phyloP scores from a whole-genome alignment of 2,888 invertebrate genomes.

The Marronus borbonicus region DNA sequence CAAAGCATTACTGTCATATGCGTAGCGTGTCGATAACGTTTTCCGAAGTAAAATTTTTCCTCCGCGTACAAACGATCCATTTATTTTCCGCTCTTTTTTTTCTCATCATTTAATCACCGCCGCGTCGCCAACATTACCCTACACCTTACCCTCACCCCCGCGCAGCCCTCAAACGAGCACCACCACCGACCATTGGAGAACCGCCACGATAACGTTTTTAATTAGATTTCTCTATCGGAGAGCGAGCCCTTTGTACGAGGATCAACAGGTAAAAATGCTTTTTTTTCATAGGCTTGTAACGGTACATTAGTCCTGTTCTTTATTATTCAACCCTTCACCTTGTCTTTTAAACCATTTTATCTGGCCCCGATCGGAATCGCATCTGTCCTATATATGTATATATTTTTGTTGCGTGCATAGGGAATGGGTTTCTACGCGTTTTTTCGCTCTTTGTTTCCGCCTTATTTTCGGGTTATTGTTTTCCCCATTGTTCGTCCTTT shows the following conservation, averaged over 20 bases:
- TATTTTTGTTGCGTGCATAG: neutral
- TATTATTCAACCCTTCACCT: slow-evolving; percentile 50
- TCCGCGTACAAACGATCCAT: slow-evolving; percentile 20
- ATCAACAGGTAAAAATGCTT: slow-evolving; percentile 47
- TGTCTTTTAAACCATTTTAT: slow-evolving; percentile 44
- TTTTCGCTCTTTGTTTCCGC: slow-evolving; percentile 12
- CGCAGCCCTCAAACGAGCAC: no score
- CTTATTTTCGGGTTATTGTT: slow-evolving; percentile 4
- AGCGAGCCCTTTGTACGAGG: slow-evolving; percentile 46
- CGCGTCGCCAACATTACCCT: slow-evolving; percentile 7
- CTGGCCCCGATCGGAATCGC: slow-evolving; percentile 42
- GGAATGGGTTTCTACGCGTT: slow-evolving; percentile 12
- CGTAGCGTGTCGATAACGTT: slow-evolving; percentile 7
- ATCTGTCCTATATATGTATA: slow-evolving; percentile 29
- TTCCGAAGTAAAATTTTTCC: slow-evolving; percentile 7
- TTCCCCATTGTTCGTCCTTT: slow-evolving; percentile 9
- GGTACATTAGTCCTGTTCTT: slow-evolving; percentile 48
- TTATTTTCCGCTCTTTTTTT: slow-evolving; percentile 31
- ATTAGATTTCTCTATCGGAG: slow-evolving; percentile 48
- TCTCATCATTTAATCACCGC: slow-evolving; percentile 27
- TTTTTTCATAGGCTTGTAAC: slow-evolving; percentile 38
- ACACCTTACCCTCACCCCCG: neutral
- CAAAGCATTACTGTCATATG: no score
- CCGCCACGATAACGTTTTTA: slow-evolving; percentile 44
- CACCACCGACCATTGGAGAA: slow-evolving; percentile 5